Evolutionary conservation across 37 sponge, comb jelly and placozoan genomes (phyloP).

Genomic region (Trichoplax adhaerens): DNA sequence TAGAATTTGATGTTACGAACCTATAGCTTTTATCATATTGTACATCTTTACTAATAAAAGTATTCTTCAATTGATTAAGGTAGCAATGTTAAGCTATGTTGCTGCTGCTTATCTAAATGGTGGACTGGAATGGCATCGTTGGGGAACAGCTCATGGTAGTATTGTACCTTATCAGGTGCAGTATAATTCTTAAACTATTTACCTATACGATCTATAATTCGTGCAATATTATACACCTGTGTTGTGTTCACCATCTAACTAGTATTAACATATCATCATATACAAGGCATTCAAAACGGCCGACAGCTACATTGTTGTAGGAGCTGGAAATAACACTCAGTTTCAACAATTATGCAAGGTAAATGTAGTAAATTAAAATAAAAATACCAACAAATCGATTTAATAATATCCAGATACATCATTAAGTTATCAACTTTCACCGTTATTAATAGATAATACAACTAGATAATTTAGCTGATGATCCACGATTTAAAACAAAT

Average conservation of each 20-base stretch:
- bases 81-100: constrained; percentile 32
- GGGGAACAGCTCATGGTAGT: constrained; percentile 49
- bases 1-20: no score
- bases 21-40: background rate
- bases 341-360: constrained; percentile 33
- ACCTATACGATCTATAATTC: background rate
- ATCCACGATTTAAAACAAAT: constrained; percentile 40
- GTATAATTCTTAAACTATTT: constrained; percentile 1
- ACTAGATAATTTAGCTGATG: constrained; percentile 13
- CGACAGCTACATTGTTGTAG: constrained; percentile 37
- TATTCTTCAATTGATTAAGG: constrained; percentile 1
- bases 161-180: constrained; percentile 64
- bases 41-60: background rate
- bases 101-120: constrained; percentile 55
- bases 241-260: no score
- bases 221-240: no score
- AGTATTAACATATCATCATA: background rate
- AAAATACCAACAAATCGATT: no score
- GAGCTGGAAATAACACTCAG: constrained; percentile 46
- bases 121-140: constrained; percentile 22
- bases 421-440: no score
- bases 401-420: no score
- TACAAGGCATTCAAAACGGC: constrained; percentile 26
- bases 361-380: no score
- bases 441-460: background rate